Base-by-base conservation (phyloP, 1,140 invertebrate species). In the Dendroctonus ponderosae region DNA sequence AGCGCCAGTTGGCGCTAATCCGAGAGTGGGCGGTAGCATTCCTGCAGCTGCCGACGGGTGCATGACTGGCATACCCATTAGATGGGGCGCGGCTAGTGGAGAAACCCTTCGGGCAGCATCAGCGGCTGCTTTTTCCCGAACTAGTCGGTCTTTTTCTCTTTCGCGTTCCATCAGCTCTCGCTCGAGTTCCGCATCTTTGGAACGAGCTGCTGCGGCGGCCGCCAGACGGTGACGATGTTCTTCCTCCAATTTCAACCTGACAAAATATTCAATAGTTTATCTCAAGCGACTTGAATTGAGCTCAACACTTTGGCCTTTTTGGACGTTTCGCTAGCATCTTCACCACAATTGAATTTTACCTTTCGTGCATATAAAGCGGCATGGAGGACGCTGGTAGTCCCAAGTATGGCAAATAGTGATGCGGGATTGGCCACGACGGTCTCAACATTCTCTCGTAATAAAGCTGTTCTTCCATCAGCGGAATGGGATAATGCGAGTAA, bases 391-490 rank as follows among this genome's bases (percentile, higher is more conserved):
- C 80, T 67, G 75, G 84, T 71, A 78, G 11, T 7, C 57, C 77
- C 81, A 83, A 80, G 64, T 83, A 83, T 8, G 82, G 80, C 44
- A 79, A 60, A 70, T 78, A 77, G 66, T 84, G 83, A 66, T 84
- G 83, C 50, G 79, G 78, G 41, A 81, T 80, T 66, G 82, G 82
- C 74, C 83, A 86, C 71, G 82, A 82, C 60, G 86, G 82, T 43
- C 89, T 85, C 70, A 91, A 80, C 78, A 91, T 88, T 67, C 89
- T 82, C 77, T 92, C 90, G 76, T 91, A 82, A 76, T 91, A 89
- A 72, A 91, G 79, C 65, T 89, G 89, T 77, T 92, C 91, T 78
- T 90, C 88, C 79, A 90, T 81, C 73, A 80, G 69, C 50, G 79
- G 75, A 67, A 81, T 73, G 26, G 73, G 72, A 64, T 76, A 77